Evolutionary conservation across 1,140 invertebrate genomes (phyloP).

Genomic region (Tachypleus tridentatus): DNA sequence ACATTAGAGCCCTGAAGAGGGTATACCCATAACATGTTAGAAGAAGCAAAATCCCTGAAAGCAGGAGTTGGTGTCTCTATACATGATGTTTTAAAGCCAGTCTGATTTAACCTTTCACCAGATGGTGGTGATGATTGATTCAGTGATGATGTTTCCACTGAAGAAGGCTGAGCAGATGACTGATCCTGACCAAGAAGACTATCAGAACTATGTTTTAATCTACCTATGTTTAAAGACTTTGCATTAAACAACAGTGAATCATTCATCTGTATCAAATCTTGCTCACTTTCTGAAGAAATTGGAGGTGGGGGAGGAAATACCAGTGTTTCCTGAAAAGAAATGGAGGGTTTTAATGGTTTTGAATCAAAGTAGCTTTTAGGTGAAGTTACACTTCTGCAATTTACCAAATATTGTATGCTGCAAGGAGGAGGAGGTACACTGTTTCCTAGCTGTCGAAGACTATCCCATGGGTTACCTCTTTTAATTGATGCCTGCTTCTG

Average conservation of each 20-base stretch:
- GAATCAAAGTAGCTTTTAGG: background rate
- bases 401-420: background rate
- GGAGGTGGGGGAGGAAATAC: background rate
- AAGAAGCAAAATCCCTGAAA: slow-evolving; percentile 12
- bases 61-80: slow-evolving; percentile 15
- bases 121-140: slow-evolving; percentile 19
- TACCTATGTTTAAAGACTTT: too few relatives aligned
- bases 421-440: slow-evolving; percentile 1
- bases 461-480: slow-evolving; percentile 4
- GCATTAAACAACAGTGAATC: too few relatives aligned
- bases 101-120: slow-evolving; percentile 14
- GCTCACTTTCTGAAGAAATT: too few relatives aligned
- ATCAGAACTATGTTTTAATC: too few relatives aligned
- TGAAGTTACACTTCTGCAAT: background rate
- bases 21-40: slow-evolving; percentile 19
- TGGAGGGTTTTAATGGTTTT: background rate
- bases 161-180: slow-evolving; percentile 6
- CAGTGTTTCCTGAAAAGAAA: background rate
- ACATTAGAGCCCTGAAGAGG: background rate
- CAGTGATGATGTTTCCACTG: slow-evolving; percentile 19
- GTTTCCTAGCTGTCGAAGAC: background rate
- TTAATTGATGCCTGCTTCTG: background rate
- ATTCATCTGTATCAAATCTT: too few relatives aligned
- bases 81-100: slow-evolving; percentile 15
- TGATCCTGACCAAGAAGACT: too few relatives aligned